Conservation (phyloP, 2,888 invertebrate genomes). For the Nymphalis polychloros region DNA sequence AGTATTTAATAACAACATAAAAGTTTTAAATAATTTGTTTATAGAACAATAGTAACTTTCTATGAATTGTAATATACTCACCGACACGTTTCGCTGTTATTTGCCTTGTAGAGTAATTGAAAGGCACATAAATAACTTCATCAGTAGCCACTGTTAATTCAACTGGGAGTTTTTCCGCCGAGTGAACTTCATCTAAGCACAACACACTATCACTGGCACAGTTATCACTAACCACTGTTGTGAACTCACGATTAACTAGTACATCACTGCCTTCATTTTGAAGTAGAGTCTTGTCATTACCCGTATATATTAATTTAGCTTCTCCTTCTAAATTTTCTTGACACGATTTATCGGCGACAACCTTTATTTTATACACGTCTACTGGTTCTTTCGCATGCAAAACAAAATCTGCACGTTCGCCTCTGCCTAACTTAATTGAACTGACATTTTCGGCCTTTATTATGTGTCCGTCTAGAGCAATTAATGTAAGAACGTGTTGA, state of each 20-base stretch:
- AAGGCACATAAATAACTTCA: conserved; percentile 85
- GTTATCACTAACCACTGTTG: conserved; percentile 68
- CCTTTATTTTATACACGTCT: conserved; percentile 83
- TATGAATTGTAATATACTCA: conserved; percentile 52
- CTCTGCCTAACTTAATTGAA: conserved; percentile 83
- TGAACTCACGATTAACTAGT: conserved; percentile 61
- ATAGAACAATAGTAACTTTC: background rate
- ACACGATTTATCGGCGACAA: conserved; percentile 75
- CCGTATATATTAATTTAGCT: conserved; percentile 76
- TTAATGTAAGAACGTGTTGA: conserved; percentile 83
- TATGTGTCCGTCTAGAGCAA: conserved; percentile 87
- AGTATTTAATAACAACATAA: too few species aligned
- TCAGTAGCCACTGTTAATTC: conserved; percentile 74
- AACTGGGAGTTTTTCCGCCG: conserved; percentile 76
- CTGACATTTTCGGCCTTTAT: conserved; percentile 81
- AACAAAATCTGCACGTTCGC: conserved; percentile 89
- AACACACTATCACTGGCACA: conserved; percentile 73
- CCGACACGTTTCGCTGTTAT: conserved; percentile 74
- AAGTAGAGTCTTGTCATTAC: conserved; percentile 55
- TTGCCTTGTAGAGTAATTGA: conserved; percentile 82
- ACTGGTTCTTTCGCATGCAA: conserved; percentile 82
- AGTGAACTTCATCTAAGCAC: conserved; percentile 83
- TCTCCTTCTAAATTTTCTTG: conserved; percentile 75
- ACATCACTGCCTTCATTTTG: conserved; percentile 58
- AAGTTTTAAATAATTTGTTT: too few species aligned